These are phyloP conservation scores for Penaeus indicus DNA, from an alignment of 1,140 invertebrate genomes.

Conservation along the genomic window DNA sequence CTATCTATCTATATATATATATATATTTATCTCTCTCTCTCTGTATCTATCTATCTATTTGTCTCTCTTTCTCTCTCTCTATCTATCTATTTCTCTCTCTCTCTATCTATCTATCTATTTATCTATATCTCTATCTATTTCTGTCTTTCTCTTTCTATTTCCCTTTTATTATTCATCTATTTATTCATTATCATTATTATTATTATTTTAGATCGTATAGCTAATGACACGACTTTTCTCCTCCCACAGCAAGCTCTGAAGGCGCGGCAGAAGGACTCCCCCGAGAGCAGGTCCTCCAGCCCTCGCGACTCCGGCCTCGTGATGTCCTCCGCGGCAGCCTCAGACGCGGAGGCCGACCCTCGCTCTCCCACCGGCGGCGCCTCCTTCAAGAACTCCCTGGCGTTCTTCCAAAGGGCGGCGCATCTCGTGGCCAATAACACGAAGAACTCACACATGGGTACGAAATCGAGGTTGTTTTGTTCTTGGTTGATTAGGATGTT, in stretches of 20 bases:
- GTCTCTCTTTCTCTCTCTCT: too few relatives aligned
- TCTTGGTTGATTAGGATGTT: neutral
- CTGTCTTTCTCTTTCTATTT: too few relatives aligned
- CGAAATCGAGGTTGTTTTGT: neutral
- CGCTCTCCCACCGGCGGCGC: slow-evolving; percentile 44
- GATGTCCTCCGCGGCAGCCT: slow-evolving; percentile 54
- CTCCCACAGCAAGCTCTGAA: slow-evolving; percentile 61
- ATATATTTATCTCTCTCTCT: too few relatives aligned
- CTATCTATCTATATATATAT: too few relatives aligned
- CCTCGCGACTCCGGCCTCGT: slow-evolving; percentile 60
- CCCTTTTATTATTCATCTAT: too few relatives aligned
- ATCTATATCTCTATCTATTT: too few relatives aligned
- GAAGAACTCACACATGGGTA: slow-evolving; percentile 37
- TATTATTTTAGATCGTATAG: too few relatives aligned
- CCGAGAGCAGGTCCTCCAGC: slow-evolving; percentile 60
- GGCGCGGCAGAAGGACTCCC: slow-evolving; percentile 51
- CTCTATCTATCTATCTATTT: too few relatives aligned
- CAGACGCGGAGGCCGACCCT: slow-evolving; percentile 56
- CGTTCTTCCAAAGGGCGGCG: slow-evolving; percentile 65
- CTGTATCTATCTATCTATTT: too few relatives aligned
- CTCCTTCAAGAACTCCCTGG: slow-evolving; percentile 64
- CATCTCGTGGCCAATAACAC: slow-evolving; percentile 61
- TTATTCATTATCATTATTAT: too few relatives aligned
- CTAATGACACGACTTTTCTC: neutral
- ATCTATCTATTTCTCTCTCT: too few relatives aligned